Evolutionary conservation across 2,888 invertebrate species (phyloP), one percentile per base, ranked within the genome.

Genomic region (Brachypterus glaber): DNA sequence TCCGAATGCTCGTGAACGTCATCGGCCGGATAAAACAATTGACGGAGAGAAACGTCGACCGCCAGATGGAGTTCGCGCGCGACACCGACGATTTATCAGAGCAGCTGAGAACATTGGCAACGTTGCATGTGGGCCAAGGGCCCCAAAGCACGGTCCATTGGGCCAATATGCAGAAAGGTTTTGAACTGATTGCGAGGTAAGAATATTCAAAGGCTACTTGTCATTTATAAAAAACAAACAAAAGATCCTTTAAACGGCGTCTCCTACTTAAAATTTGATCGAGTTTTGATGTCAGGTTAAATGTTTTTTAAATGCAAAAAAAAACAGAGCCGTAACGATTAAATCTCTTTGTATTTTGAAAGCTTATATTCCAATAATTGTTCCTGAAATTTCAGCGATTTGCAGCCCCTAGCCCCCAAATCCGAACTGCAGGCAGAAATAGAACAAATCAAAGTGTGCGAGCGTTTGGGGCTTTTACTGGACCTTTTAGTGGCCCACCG

Each of bases 381-480:
- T 38, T n/a, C n/a, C n/a, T n/a, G n/a, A n/a, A n/a, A n/a, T 43
- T 57, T 14, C 44, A 72, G 72, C 43, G 72, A 74, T 57, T 66
- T 75, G 47, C 58, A 62, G 39, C 51, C 67, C 4, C 54, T 75
- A 9, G 70, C 73, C 3, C 60, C 59, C 17, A 68, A 69, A 50
- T 68, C 71, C 1, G 55, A 68, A 30, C 70, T 71, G 37, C 72
- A 73, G 47, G 69, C 73, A 2, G 66, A 66, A 5, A 55, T 69
- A 30, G 72, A 74, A 48, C 72, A 73, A 53, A 69, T 70, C 30
- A 68, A 69, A 41, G 67, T 76, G 4, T 72, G 72, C 48, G 74
- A 74, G 46, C 63, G 69, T 44, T 55, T 76, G 33, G 69, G 69
- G 36, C 58, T 73, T 4, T 62, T 75, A 1, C 54, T 73, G 17